These are phyloP conservation scores for Eciton burchellii DNA, from an alignment of 1,140 invertebrate species.

Conservation along the genomic window DNA sequence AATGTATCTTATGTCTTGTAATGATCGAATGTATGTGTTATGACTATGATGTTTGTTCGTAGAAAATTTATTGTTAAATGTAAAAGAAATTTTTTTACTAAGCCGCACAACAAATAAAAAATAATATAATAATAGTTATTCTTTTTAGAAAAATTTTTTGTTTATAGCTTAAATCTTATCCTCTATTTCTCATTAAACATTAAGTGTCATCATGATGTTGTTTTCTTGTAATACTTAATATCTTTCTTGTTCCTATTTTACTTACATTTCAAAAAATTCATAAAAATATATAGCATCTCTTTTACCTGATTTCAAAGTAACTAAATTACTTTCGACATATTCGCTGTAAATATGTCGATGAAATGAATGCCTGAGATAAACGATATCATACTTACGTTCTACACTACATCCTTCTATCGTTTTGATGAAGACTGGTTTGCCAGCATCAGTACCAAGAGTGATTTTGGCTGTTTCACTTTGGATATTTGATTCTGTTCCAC, in stretches of 20 bases:
- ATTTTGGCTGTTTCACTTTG: constrained; percentile 73
- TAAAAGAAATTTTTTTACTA: neutral
- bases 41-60: neutral
- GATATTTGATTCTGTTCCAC: constrained; percentile 72
- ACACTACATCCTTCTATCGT: constrained; percentile 91
- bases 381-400: constrained; percentile 89
- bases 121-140: neutral
- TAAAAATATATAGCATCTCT: neutral
- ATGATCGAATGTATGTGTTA: constrained; percentile 8
- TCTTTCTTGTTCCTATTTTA: no score
- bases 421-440: constrained; percentile 89
- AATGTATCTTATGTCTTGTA: constrained; percentile 72
- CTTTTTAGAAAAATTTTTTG: no score
- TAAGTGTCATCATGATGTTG: no score
- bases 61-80: neutral
- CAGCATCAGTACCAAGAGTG: constrained; percentile 83
- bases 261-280: neutral
- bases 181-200: no score
- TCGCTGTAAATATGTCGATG: neutral
- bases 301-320: neutral
- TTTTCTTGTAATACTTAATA: no score
- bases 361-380: constrained; percentile 13
- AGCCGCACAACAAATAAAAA: neutral
- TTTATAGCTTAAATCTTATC: no score
- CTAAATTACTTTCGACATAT: neutral